phyloP scores from a whole-genome alignment of 2,113 vertebrate genomes.

The Hyperopisus bebe region DNA sequence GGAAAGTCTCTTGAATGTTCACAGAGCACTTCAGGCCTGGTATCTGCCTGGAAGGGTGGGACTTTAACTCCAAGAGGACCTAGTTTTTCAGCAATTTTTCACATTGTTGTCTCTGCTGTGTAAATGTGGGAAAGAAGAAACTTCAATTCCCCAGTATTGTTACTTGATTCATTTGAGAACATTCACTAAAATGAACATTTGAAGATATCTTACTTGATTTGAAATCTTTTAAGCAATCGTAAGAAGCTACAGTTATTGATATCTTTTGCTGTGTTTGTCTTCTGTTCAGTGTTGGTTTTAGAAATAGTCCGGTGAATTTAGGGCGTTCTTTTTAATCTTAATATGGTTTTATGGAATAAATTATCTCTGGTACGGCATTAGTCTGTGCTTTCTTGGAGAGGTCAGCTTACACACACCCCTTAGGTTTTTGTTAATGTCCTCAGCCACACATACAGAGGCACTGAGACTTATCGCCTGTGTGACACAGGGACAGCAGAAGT shows the following conservation, averaged over 20 bases:
- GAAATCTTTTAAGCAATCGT: not conserved
- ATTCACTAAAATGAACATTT: not conserved
- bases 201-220: not conserved
- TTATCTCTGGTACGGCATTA: not conserved
- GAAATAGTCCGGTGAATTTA: not conserved
- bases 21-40: slow-evolving; percentile 55
- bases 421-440: not conserved
- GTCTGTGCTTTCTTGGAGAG: not conserved
- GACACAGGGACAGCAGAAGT: not conserved
- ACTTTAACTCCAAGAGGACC: slow-evolving; percentile 35
- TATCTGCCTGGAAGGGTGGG: slow-evolving; percentile 49
- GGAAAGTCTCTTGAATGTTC: slow-evolving; percentile 56
- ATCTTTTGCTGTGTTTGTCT: not conserved
- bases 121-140: not conserved
- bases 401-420: not conserved
- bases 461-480: not conserved
- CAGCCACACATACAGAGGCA: not conserved
- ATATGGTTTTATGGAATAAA: slow-evolving; percentile 4
- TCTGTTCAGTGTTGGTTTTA: not conserved
- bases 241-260: not conserved
- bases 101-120: not conserved
- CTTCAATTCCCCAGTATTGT: not conserved
- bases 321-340: not conserved
- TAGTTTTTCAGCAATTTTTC: not conserved
- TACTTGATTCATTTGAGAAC: not conserved